Evolutionary conservation across 2,113 vertebrate genomes (phyloP).

Genomic region (Eudyptes chrysolophus): DNA sequence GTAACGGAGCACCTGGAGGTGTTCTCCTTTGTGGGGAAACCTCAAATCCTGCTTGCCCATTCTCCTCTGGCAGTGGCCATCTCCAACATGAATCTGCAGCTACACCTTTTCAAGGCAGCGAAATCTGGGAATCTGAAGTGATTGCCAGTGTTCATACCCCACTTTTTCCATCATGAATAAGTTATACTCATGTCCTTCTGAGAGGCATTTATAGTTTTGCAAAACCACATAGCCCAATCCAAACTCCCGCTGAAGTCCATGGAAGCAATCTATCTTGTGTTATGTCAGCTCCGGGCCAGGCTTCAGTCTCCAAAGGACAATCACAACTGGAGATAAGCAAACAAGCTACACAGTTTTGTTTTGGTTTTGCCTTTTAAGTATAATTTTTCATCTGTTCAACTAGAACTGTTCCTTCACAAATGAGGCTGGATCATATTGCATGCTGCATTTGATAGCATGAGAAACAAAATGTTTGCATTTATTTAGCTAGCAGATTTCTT

Average conservation of each 20-base stretch:
- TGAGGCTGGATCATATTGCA: not conserved
- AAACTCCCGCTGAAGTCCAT: not conserved
- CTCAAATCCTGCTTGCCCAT: not conserved
- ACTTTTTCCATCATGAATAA: not conserved
- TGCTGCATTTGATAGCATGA: not conserved
- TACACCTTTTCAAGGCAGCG: not conserved
- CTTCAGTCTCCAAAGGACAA: slow-evolving; percentile 36
- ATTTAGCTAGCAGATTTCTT: not conserved
- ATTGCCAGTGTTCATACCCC: fast-evolving
- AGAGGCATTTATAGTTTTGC: not conserved
- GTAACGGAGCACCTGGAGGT: not conserved
- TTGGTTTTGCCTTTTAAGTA: slow-evolving; percentile 41
- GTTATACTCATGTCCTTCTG: not conserved
- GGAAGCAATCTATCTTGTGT: slow-evolving; percentile 1
- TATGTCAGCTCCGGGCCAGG: not conserved
- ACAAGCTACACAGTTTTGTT: slow-evolving; percentile 20
- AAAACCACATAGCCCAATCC: not conserved
- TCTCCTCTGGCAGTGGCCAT: not conserved
- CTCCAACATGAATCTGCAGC: not conserved
- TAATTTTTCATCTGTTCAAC: not conserved
- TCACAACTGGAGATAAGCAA: slow-evolving; percentile 40
- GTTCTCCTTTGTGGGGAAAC: not conserved
- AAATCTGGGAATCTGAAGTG: not conserved
- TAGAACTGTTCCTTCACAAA: not conserved
- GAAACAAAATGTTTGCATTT: not conserved